Percentiles rank a stretch among this genome's conserved stretches.
These are phyloP conservation scores for Lepidurus couesii DNA, from an alignment of 1,140 invertebrate species.

Conservation along the genomic window DNA sequence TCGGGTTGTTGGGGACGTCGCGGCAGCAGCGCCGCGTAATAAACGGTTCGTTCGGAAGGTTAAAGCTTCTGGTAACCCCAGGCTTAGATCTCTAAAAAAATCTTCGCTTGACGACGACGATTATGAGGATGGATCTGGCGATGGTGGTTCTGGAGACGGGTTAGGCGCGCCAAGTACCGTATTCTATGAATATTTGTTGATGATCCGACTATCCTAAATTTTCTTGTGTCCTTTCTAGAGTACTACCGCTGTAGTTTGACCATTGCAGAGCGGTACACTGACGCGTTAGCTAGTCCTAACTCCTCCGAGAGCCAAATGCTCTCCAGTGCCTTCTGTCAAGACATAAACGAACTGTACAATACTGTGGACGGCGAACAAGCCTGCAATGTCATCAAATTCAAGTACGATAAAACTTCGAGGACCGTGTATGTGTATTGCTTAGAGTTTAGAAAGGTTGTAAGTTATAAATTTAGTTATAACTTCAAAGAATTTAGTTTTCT, in stretches of 20 bases:
- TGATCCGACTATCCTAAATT: not conserved
- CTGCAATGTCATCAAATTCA: constrained; percentile 44
- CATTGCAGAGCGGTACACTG: constrained; percentile 44
- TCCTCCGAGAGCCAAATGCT: constrained; percentile 44
- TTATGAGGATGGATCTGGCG: not conserved
- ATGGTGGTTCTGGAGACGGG: not conserved
- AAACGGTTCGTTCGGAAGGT: not conserved
- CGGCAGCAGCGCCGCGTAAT: not conserved
- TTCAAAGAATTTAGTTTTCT: no score
- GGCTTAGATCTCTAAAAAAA: not conserved
- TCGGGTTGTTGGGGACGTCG: not conserved
- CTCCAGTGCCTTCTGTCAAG: constrained; percentile 41
- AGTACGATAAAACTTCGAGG: constrained; percentile 36
- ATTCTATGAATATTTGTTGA: not conserved
- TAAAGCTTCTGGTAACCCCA: not conserved
- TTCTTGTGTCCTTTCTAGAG: constrained; percentile 41
- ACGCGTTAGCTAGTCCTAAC: constrained; percentile 42
- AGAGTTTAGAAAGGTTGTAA: no score
- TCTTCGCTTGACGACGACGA: not conserved
- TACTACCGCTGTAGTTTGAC: constrained; percentile 48
- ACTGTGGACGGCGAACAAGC: constrained; percentile 44
- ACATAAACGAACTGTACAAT: constrained; percentile 45
- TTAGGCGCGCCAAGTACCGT: not conserved
- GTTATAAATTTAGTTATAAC: no score
- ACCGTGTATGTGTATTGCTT: no score